Percentiles rank a stretch among this genome's conserved stretches.
Conservation (phyloP, 2,113 vertebrate genomes). For the Oreochromis niloticus region DNA sequence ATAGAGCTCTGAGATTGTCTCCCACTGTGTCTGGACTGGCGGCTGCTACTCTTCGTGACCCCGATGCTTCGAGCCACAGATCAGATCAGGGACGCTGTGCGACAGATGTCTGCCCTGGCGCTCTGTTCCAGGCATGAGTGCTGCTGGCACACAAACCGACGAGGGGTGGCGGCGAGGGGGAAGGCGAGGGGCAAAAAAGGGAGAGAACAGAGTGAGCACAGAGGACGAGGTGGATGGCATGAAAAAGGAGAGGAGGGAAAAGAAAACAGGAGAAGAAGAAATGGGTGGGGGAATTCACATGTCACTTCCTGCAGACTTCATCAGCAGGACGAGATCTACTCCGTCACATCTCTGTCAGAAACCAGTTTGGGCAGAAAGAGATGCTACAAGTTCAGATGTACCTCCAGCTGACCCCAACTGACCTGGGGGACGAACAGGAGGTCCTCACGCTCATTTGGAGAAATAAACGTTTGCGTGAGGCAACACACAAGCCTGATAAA, state of each 20-base stretch:
- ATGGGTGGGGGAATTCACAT: constrained; percentile 12
- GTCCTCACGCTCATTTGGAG: not conserved
- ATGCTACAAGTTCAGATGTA: constrained; percentile 48
- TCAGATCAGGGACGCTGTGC: constrained; percentile 62
- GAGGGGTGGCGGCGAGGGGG: not conserved
- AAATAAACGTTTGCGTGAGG: not conserved
- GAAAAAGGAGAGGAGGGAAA: not conserved
- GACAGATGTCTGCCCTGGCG: constrained; percentile 66
- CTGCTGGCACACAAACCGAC: constrained; percentile 53
- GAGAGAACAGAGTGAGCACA: not conserved
- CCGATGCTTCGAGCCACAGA: constrained; percentile 49
- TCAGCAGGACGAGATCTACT: constrained; percentile 40
- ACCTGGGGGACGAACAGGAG: constrained; percentile 9
- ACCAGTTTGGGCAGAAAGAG: constrained; percentile 54
- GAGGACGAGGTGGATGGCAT: not conserved
- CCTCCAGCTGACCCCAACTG: constrained; percentile 28
- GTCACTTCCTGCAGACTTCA: constrained; percentile 33
- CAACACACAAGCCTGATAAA: not conserved
- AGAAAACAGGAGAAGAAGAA: not conserved
- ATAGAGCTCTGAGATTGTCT: constrained; percentile 22
- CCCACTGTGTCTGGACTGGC: constrained; percentile 21
- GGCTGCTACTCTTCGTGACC: constrained; percentile 62
- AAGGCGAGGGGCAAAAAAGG: not conserved
- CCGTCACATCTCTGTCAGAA: constrained; percentile 57
- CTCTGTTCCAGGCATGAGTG: constrained; percentile 62